Evolutionary conservation across 2,113 vertebrate species (phyloP), one percentile per base, ranked within the genome.

Genomic region (Syngnathoides biaculeatus): DNA sequence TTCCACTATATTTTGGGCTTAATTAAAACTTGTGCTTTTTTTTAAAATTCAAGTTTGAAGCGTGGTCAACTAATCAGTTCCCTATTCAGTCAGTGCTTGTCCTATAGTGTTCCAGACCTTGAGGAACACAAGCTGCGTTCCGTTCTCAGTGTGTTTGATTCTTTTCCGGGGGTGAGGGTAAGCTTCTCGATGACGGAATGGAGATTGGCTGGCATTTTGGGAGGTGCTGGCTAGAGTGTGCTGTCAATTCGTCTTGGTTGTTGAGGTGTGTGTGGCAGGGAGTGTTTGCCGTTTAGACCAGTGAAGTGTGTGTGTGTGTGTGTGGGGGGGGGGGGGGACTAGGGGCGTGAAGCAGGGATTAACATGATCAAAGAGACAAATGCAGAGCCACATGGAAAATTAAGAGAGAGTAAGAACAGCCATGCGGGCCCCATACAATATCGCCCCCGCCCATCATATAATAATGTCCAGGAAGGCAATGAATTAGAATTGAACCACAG

Each of bases 281-380:
- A 68, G 79, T 80, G 74, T 78, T 66, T 81, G 75, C 77, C 42
- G 69, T 74, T 68, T 71, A 55, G 80, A 75, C 61, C 38, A 20
- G 19, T 0, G 22, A 22, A 47, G n/a, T n/a, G n/a, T n/a, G n/a
- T n/a, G n/a, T n/a, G n/a, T n/a, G n/a, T n/a, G n/a, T n/a, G n/a
- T n/a, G n/a, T n/a, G n/a, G n/a, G n/a, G n/a, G n/a, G n/a, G n/a
- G n/a, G 30, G 56, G 69, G 70, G 72, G 81, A n/a, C n/a, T n/a
- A n/a, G 5, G 81, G 78, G 72, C 5, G 75, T 73, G 70, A 75
- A 82, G 77, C 77, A 84, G 81, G 88, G 88, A 90, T 90, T 89
- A 90, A 82, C 72, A 65, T 88, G 87, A 90, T 88, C 88, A 90
- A 89, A 89, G 88, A 85, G 78, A 82, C 79, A 80, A 81, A 86